phyloP scores from a whole-genome alignment of 2,888 invertebrate genomes.

The Morinoia aosen region DNA sequence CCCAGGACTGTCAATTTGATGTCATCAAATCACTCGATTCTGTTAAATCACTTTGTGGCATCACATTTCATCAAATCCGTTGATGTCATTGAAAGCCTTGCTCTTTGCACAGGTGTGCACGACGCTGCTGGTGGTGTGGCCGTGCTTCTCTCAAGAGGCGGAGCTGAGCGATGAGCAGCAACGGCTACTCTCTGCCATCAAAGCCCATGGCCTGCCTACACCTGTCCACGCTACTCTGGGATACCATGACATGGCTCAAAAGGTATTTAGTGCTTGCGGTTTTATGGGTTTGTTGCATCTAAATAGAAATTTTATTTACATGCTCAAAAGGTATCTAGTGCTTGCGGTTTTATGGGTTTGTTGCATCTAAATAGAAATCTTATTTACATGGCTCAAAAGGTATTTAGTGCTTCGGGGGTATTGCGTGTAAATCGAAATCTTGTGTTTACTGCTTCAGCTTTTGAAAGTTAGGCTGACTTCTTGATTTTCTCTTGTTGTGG shows the following conservation, averaged over 20 bases:
- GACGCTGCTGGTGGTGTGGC: constrained; percentile 69
- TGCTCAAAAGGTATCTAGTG: constrained; percentile 59
- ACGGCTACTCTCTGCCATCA: constrained; percentile 81
- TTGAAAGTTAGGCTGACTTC: background rate
- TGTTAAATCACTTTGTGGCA: background rate
- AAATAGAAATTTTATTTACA: too few species aligned
- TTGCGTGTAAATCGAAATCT: too few species aligned
- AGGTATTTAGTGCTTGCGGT: constrained; percentile 56
- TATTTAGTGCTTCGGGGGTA: constrained; percentile 20
- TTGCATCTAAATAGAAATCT: too few species aligned
- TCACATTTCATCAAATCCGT: background rate
- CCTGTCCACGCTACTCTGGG: constrained; percentile 71
- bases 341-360: background rate
- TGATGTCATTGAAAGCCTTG: background rate
- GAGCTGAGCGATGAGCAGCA: constrained; percentile 82
- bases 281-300: background rate
- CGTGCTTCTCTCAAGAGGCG: constrained; percentile 63
- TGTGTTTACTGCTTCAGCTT: background rate
- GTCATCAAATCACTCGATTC: background rate
- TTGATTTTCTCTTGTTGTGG: background rate
- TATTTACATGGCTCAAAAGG: too few species aligned
- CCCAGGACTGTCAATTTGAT: background rate
- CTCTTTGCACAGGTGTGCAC: constrained; percentile 57
- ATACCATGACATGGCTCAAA: constrained; percentile 59
- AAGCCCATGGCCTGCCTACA: constrained; percentile 88